Evolutionary conservation across 2,888 invertebrate genomes (phyloP).

Genomic region (Fissipunctia ypsillon): DNA sequence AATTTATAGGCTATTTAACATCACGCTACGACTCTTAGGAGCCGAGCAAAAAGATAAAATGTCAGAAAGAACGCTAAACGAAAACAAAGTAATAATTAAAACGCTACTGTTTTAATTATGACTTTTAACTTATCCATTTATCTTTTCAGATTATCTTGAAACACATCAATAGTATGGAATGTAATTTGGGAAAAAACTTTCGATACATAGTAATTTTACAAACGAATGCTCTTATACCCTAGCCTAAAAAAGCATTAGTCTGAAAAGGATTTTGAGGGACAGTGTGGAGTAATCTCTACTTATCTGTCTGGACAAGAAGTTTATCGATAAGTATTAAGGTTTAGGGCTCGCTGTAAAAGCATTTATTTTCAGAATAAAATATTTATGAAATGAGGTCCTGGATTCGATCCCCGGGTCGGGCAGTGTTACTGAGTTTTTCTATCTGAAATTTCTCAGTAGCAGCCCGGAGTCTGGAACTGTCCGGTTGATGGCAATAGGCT

Average conservation of each 20-base stretch:
- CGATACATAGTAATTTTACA: conserved; percentile 34
- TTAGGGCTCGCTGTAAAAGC: neutral
- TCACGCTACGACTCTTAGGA: too few relatives aligned
- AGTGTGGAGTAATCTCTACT: conserved; percentile 31
- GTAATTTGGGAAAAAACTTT: conserved; percentile 12
- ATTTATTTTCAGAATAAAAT: neutral
- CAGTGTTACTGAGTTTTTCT: too few relatives aligned
- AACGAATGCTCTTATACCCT: conserved; percentile 9
- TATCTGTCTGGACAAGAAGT: conserved; percentile 43
- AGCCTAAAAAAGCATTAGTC: conserved; percentile 21
- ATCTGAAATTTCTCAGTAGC: too few relatives aligned
- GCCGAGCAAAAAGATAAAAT: too few relatives aligned
- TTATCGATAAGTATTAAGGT: conserved; percentile 38
- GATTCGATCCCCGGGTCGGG: too few relatives aligned
- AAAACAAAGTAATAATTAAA: too few relatives aligned
- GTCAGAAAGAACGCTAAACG: too few relatives aligned
- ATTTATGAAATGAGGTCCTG: neutral
- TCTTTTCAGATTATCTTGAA: conserved; percentile 18
- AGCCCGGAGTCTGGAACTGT: too few relatives aligned
- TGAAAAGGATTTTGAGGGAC: conserved; percentile 46
- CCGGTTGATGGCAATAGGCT: too few relatives aligned
- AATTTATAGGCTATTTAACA: too few relatives aligned
- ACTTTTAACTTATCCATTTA: neutral
- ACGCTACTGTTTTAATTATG: neutral
- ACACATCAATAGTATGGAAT: conserved; percentile 15